phyloP scores from a whole-genome alignment of 92 coral and sea anemone genomes.

The Micromussa lordhowensis region DNA sequence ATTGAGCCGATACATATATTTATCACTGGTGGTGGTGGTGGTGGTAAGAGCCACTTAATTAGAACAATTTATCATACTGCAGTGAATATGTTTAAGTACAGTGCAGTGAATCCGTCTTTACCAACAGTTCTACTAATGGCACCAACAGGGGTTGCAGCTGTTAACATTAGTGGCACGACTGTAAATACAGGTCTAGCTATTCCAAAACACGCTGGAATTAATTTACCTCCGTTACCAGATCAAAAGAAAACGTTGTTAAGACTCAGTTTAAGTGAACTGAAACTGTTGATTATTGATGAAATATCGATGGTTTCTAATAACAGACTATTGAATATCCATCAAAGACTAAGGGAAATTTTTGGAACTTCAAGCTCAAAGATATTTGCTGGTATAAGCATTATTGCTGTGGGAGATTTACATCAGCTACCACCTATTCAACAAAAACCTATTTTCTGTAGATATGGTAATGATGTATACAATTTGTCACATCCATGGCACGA shows the following conservation, averaged over 20 bases:
- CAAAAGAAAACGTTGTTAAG: background rate
- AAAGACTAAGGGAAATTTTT: background rate
- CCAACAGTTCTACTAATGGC: conserved; percentile 75
- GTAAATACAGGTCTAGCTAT: conserved; percentile 41
- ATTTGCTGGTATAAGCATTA: conserved; percentile 58
- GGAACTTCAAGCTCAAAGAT: conserved; percentile 43
- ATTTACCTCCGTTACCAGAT: background rate
- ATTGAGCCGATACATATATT: conserved; percentile 46
- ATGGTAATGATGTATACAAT: conserved; percentile 53
- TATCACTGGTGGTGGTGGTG: conserved; percentile 62
- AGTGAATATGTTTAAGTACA: conserved; percentile 12
- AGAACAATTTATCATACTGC: conserved; percentile 47
- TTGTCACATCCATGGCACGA: conserved; percentile 60
- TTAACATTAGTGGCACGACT: conserved; percentile 72
- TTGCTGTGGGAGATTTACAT: conserved; percentile 61
- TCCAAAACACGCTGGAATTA: background rate
- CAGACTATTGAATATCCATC: background rate
- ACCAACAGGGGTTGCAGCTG: conserved; percentile 78
- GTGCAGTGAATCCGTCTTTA: conserved; percentile 54
- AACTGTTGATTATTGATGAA: background rate
- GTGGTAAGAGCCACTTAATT: conserved; percentile 52
- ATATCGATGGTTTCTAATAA: background rate
- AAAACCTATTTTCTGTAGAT: conserved; percentile 57
- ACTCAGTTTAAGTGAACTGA: background rate
- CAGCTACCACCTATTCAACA: conserved; percentile 66